Conservation (phyloP, 2,888 invertebrate genomes). For the Troides aeacus region DNA sequence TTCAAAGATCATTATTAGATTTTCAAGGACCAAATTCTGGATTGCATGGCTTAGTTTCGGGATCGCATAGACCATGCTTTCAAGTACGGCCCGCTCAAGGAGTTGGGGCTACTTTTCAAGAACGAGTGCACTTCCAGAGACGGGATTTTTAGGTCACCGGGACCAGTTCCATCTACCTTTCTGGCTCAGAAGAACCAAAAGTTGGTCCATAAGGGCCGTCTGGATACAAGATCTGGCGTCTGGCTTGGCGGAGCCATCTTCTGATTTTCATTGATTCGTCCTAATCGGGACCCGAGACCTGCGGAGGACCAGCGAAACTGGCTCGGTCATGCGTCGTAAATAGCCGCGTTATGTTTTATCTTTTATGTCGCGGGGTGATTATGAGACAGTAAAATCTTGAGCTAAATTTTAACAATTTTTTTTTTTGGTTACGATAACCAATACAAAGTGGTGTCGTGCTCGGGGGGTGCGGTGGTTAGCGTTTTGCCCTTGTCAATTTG, state of each 20-base stretch:
- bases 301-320: not conserved
- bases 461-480: too few species aligned
- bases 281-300: not conserved
- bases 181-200: too few species aligned
- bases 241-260: not conserved
- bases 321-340: not conserved
- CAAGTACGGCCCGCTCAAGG: too few species aligned
- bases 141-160: too few species aligned
- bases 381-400: too few species aligned
- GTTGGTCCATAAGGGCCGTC: conserved; percentile 1
- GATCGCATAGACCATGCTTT: conserved; percentile 1
- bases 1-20: not conserved
- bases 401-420: too few species aligned
- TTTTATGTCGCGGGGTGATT: too few species aligned
- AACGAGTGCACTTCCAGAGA: too few species aligned
- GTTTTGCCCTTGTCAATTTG: conserved; percentile 7
- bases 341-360: not conserved
- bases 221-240: not conserved
- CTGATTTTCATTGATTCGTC: not conserved
- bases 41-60: not conserved
- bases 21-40: not conserved
- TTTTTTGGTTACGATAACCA: too few species aligned
- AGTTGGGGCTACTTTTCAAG: too few species aligned
- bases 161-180: not conserved
- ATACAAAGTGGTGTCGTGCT: not conserved